phyloP scores from a whole-genome alignment of 2,888 invertebrate species.

The Leuctra nigra region DNA sequence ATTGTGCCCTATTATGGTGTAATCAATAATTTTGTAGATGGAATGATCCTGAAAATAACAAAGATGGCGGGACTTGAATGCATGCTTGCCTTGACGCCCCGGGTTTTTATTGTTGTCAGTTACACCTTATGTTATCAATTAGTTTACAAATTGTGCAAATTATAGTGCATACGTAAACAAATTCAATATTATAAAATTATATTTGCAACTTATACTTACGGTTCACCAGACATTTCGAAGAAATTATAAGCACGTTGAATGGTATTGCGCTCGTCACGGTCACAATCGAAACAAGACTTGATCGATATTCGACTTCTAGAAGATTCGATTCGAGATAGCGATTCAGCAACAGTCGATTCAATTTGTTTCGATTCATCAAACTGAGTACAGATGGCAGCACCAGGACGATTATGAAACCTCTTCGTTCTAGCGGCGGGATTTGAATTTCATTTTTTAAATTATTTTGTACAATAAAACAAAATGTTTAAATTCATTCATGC shows the following conservation, averaged over 20 bases:
- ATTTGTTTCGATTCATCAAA: too few species aligned
- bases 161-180: background rate
- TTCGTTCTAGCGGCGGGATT: too few species aligned
- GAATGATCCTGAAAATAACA: slow-evolving; percentile 7
- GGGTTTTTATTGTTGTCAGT: background rate
- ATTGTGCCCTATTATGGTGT: background rate
- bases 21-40: background rate
- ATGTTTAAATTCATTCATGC: too few species aligned
- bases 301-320: too few species aligned
- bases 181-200: background rate
- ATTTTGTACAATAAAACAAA: too few species aligned
- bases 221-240: slow-evolving; percentile 23
- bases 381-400: too few species aligned
- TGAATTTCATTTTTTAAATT: too few species aligned
- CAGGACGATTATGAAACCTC: too few species aligned
- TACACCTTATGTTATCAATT: background rate
- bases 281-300: too few species aligned
- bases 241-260: slow-evolving; percentile 8
- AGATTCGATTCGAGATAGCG: too few species aligned
- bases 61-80: slow-evolving; percentile 26
- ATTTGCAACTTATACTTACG: slow-evolving; percentile 17
- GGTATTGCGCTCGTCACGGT: slow-evolving; percentile 24
- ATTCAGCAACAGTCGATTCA: too few species aligned
- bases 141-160: background rate
- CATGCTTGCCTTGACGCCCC: background rate